Conservation (phyloP, 2,113 vertebrate genomes). For the Henicopernis longicauda region DNA sequence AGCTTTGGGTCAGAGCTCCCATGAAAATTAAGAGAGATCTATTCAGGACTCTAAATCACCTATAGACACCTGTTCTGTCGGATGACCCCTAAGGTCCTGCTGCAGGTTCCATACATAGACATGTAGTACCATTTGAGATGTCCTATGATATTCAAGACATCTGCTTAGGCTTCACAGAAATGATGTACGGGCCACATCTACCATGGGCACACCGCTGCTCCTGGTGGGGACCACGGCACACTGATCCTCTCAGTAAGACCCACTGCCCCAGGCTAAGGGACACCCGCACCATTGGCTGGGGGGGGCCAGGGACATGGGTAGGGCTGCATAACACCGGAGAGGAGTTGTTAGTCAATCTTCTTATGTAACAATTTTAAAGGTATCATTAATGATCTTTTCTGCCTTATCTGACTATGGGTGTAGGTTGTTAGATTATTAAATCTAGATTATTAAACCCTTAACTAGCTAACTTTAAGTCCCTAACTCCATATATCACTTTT, state of each 20-base stretch:
- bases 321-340: background rate
- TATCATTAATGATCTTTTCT: background rate
- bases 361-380: background rate
- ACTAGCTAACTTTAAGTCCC: background rate
- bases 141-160: background rate
- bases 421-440: background rate
- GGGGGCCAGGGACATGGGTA: too few relatives aligned
- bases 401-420: background rate
- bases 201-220: background rate
- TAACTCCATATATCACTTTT: background rate
- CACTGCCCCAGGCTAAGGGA: background rate
- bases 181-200: background rate
- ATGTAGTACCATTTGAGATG: background rate
- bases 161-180: background rate
- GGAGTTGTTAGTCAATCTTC: background rate
- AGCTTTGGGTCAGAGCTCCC: background rate
- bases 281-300: accelerated
- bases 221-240: too few relatives aligned
- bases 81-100: background rate
- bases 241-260: background rate
- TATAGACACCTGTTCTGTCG: background rate
- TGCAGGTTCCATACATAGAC: background rate
- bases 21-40: background rate
- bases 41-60: background rate
- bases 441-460: background rate